Base-by-base conservation (phyloP, 2,797 vertebrate genomes). In the Muscicapa striata region DNA sequence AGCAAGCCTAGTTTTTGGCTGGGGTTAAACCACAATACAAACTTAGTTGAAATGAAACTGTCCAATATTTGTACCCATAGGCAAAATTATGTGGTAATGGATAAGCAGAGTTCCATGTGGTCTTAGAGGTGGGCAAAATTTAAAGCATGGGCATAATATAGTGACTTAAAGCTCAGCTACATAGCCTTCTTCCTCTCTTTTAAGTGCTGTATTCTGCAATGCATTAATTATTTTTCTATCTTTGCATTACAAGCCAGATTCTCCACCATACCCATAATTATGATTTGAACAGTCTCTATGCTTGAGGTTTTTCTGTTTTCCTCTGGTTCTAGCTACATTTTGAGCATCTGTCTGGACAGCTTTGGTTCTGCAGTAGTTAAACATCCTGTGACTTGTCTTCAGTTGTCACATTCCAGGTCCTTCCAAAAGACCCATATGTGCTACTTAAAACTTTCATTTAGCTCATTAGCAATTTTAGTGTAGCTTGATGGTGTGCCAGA, bases 401-500 rank as follows among this genome's bases (percentile, higher is more conserved):
- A 78, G 58, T 75, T 91, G 76, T 77, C 84, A 87, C n/a, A 52
- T 81, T 90, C 73, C 74, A 77, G 40, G 38, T 93, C 43, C 14
- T 93, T 91, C 58, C 63, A 66, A 84, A 87, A 94, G 49, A 62
- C 68, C 85, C 74, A 59, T 34, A 92, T 68, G 75, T 10, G 24
- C 81, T 90, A 43, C 89, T 87, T 94, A 84, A 86, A 91, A 85
- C 62, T 83, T 96, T 86, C n/a, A 19, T 96, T 97, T 92, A 84
- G 66, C 75, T 95, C 81, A 66, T 93, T 95, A 95, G 85, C 86
- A 90, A 91, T 86, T 90, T 69, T 73, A 93, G 30, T 83, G 59
- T 55, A 94, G 64, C 80, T 59, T 85, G 91, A 91, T 62, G 40
- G 58, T 84, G 7, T 64, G 70, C 94, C 97, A 96, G 92, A 94